Evolutionary conservation across 2,797 vertebrate species (phyloP).

Genomic region (Sciurus carolinensis): DNA sequence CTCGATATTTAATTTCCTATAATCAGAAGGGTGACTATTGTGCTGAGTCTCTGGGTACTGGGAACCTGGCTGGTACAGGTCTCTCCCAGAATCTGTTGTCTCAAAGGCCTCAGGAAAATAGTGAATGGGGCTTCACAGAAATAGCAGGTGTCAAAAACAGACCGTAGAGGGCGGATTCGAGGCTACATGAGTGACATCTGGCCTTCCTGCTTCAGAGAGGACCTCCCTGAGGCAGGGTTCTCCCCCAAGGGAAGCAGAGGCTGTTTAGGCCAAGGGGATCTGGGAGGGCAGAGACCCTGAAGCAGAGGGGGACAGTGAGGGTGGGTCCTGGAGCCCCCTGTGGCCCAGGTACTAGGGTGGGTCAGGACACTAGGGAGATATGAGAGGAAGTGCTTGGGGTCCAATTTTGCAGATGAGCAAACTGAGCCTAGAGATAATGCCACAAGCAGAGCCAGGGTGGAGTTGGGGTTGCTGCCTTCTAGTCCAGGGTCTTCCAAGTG

Average conservation of each 20-base stretch:
- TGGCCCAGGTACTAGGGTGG: neutral
- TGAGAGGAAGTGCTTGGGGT: no score
- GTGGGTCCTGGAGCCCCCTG: neutral
- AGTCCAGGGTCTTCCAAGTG: accelerated
- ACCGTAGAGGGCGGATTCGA: neutral
- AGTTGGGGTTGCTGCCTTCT: neutral
- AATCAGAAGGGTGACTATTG: accelerated
- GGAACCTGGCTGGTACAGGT: neutral
- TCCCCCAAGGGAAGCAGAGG: neutral
- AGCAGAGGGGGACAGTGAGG: no score
- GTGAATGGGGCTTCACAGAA: neutral
- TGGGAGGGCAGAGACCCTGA: no score
- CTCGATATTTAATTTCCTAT: neutral
- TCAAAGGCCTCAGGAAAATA: no score
- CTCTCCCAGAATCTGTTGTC: no score
- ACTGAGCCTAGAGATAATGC: neutral
- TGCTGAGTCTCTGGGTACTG: neutral
- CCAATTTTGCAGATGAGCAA: neutral
- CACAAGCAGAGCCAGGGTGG: neutral
- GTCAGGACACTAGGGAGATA: accelerated
- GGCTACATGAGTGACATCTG: neutral
- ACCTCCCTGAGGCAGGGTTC: neutral
- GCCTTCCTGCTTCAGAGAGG: neutral
- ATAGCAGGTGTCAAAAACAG: neutral
- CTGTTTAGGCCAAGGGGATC: neutral